These are phyloP conservation scores for Eudasyphora cyanicolor DNA, from an alignment of 2,888 invertebrate genomes.

Conservation along the genomic window DNA sequence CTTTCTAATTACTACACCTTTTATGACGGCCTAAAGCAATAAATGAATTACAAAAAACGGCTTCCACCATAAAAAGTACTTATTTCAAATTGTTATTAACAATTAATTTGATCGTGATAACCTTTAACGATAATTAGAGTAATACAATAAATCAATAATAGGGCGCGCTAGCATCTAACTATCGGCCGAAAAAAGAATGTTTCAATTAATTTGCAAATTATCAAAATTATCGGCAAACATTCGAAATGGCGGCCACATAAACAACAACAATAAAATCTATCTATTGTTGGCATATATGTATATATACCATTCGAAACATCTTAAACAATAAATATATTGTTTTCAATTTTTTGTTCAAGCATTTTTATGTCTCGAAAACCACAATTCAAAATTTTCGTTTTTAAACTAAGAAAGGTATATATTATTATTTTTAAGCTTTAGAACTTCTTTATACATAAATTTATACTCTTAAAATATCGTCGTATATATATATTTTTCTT, in stretches of 20 bases:
- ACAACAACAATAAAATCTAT: not conserved
- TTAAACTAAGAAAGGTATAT: conserved; percentile 41
- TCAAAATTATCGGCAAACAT: not conserved
- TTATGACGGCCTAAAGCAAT: not conserved
- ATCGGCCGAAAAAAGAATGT: not conserved
- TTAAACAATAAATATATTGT: conserved; percentile 38
- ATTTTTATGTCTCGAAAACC: conserved; percentile 49
- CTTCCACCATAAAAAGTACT: not conserved
- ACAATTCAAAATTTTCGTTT: conserved; percentile 57
- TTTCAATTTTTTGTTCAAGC: conserved; percentile 29
- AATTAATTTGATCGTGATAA: not conserved
- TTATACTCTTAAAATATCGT: conserved; percentile 50
- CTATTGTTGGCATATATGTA: too few relatives aligned
- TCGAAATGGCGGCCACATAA: not conserved
- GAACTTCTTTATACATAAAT: conserved; percentile 52
- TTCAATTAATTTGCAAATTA: not conserved
- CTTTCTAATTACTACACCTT: not conserved
- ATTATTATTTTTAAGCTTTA: conserved; percentile 58
- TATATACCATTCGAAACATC: conserved; percentile 20
- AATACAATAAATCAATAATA: not conserved
- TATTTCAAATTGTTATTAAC: not conserved
- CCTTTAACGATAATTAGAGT: not conserved
- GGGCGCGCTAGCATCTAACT: not conserved
- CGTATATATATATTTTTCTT: conserved; percentile 58
- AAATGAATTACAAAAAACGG: not conserved